phyloP scores from a whole-genome alignment of 2,888 invertebrate genomes.

The Fabriciana adippe region DNA sequence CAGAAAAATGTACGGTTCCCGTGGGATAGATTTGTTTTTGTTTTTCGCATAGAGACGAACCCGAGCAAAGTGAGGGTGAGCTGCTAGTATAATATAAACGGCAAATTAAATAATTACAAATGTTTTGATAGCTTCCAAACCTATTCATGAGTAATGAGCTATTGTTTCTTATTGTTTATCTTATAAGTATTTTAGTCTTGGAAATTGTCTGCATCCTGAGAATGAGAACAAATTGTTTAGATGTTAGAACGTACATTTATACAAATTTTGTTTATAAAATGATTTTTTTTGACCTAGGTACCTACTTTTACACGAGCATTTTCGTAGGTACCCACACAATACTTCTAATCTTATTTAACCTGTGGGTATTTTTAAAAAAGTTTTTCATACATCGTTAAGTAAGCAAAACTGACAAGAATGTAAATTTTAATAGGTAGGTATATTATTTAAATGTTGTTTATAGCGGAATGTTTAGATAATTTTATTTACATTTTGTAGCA shows the following conservation, averaged over 20 bases:
- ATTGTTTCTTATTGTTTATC: conserved; percentile 8
- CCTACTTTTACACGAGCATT: neutral
- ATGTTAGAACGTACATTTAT: neutral
- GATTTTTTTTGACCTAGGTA: neutral
- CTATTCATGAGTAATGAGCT: conserved; percentile 7
- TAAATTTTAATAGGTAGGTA: no score
- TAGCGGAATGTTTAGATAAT: conserved; percentile 1
- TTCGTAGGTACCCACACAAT: no score
- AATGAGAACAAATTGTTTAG: neutral
- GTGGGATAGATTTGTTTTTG: no score
- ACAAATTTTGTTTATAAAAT: neutral
- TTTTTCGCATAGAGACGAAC: no score
- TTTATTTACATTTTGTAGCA: conserved; percentile 10
- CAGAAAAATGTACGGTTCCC: no score
- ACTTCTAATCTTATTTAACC: no score
- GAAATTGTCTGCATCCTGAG: conserved; percentile 1
- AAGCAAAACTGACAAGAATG: no score
- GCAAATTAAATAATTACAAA: conserved; percentile 4
- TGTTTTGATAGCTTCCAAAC: conserved; percentile 3
- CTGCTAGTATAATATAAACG: no score
- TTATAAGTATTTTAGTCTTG: conserved; percentile 13
- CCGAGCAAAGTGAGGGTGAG: no score
- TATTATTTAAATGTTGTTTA: neutral
- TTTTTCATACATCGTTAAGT: no score
- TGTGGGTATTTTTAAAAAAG: no score